Evolutionary conservation across 2,797 vertebrate genomes (phyloP).

Genomic region (Phyllotis vaccarum): DNA sequence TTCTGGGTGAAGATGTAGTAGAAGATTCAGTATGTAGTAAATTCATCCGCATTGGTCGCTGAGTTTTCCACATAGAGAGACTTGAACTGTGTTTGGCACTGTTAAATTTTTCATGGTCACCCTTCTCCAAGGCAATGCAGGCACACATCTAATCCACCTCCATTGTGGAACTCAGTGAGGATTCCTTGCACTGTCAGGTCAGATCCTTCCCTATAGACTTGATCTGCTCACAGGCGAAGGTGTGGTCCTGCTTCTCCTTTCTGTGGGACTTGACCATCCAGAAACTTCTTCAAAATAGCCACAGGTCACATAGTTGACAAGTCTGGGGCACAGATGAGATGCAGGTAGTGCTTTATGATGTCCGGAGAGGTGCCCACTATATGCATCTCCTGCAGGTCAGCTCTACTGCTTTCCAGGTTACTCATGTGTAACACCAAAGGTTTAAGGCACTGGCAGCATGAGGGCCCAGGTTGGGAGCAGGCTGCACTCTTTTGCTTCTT

Average conservation of each 20-base stretch:
- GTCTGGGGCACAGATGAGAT: slow-evolving; percentile 95
- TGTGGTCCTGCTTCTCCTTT: slow-evolving; percentile 94
- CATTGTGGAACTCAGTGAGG: slow-evolving; percentile 95
- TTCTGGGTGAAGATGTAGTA: slow-evolving; percentile 97
- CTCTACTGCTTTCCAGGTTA: slow-evolving; percentile 86
- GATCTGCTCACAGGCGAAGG: slow-evolving; percentile 96
- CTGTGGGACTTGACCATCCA: slow-evolving; percentile 93
- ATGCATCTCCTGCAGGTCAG: slow-evolving; percentile 93
- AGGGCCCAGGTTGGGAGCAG: slow-evolving; percentile 92
- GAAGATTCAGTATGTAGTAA: slow-evolving; percentile 94
- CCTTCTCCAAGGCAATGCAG: slow-evolving; percentile 96
- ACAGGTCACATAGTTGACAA: slow-evolving; percentile 94
- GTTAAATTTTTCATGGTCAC: slow-evolving; percentile 98
- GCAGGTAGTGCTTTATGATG: slow-evolving; percentile 95
- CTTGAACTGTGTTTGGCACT: slow-evolving; percentile 97
- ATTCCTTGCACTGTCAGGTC: slow-evolving; percentile 96
- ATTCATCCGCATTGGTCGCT: slow-evolving; percentile 94
- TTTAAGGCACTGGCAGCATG: slow-evolving; percentile 88
- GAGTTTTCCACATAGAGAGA: slow-evolving; percentile 93
- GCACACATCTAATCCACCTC: slow-evolving; percentile 97
- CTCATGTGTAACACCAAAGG: slow-evolving; percentile 92
- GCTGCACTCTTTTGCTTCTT: slow-evolving; percentile 95
- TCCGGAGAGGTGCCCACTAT: too few relatives aligned
- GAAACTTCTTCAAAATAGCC: slow-evolving; percentile 91
- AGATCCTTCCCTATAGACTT: slow-evolving; percentile 97